A percentile compares a stretch with the other conserved stretches of the same genome.
Evolutionary conservation across 2,797 vertebrate species (phyloP).

Genomic region (Neoniphon sammara): DNA sequence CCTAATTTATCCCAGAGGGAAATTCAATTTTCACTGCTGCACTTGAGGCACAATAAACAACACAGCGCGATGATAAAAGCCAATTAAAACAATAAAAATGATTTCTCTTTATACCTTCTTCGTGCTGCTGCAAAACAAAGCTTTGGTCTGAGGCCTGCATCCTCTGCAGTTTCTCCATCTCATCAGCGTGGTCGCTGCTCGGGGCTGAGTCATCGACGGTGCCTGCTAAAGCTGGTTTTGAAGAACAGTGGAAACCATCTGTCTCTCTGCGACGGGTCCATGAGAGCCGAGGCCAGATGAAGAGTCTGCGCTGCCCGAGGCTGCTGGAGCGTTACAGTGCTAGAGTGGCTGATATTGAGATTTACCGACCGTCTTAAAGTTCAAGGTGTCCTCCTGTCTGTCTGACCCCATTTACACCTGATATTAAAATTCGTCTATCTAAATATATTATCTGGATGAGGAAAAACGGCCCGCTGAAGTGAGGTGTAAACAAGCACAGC

Average conservation of each 20-base stretch:
- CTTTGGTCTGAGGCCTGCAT: neutral
- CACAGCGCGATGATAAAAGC: too few species aligned
- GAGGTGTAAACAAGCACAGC: too few species aligned
- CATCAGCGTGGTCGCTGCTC: constrained; percentile 27
- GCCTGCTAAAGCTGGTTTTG: constrained; percentile 43
- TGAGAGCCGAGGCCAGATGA: constrained; percentile 50
- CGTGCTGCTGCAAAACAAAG: neutral
- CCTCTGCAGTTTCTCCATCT: constrained; percentile 28
- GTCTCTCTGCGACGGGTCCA: constrained; percentile 51
- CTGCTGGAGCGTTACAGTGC: constrained; percentile 22
- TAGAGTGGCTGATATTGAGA: constrained; percentile 25
- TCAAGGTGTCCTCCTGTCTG: constrained; percentile 27
- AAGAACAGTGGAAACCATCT: constrained; percentile 53
- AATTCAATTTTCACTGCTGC: constrained; percentile 3
- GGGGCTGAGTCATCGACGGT: constrained; percentile 44
- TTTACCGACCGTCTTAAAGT: constrained; percentile 26
- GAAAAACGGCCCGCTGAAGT: too few species aligned
- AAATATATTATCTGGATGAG: too few species aligned
- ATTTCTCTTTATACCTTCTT: neutral
- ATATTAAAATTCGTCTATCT: too few species aligned
- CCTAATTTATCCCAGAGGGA: neutral
- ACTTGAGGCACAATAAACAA: too few species aligned
- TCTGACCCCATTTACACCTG: too few species aligned
- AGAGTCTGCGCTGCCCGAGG: constrained; percentile 31
- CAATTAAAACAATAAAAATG: neutral